Percentiles rank a stretch among this genome's conserved stretches.
phyloP scores from a whole-genome alignment of 2,797 vertebrate species.

The Sorex maritimensis region DNA sequence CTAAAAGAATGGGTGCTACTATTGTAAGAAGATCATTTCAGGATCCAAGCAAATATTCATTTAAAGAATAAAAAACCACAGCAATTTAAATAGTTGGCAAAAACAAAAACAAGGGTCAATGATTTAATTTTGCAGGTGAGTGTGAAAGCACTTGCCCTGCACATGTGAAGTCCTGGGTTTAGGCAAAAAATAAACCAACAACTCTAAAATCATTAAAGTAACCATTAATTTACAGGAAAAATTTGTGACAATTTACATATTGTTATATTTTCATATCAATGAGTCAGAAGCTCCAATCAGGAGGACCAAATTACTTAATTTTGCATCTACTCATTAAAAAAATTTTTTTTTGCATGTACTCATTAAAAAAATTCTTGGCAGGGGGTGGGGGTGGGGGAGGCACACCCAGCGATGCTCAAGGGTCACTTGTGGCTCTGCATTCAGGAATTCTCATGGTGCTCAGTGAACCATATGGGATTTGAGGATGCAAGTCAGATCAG shows the following conservation, averaged over 20 bases:
- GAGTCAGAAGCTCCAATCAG: conserved; percentile 53
- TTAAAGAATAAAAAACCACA: background rate
- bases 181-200: too few species aligned
- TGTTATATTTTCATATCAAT: conserved; percentile 29
- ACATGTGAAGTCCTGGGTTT: too few species aligned
- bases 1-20: conserved; percentile 48
- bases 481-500: too few species aligned
- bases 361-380: too few species aligned
- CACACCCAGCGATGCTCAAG: too few species aligned
- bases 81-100: background rate
- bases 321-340: background rate
- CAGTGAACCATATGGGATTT: too few species aligned
- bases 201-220: background rate
- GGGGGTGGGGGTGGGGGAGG: too few species aligned
- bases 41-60: conserved; percentile 31
- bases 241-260: conserved; percentile 28
- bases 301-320: conserved; percentile 54
- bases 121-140: too few species aligned
- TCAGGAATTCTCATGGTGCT: too few species aligned
- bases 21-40: background rate
- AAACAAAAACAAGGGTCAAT: background rate
- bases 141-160: too few species aligned
- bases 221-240: conserved; percentile 55
- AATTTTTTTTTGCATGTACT: too few species aligned
- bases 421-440: too few species aligned